phyloP scores from a whole-genome alignment of 2,797 vertebrate genomes.

The Sebastes minor region DNA sequence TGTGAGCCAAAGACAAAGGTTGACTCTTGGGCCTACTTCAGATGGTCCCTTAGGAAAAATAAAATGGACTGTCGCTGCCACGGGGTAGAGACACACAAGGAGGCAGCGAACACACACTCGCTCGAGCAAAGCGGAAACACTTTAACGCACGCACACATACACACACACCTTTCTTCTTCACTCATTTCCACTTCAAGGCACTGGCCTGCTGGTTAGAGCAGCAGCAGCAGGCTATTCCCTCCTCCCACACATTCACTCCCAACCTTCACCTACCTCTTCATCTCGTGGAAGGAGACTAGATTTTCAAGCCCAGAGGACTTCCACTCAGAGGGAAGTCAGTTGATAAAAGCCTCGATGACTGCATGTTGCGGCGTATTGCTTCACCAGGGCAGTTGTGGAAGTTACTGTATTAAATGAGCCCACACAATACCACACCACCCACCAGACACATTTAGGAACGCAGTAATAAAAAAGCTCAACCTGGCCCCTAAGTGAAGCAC shows the following conservation, averaged over 20 bases:
- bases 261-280: conserved; percentile 58
- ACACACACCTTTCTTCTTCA: conserved; percentile 29
- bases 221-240: conserved; percentile 50
- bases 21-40: conserved; percentile 30
- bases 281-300: conserved; percentile 38
- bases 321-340: conserved; percentile 30
- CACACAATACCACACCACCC: conserved; percentile 6
- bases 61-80: conserved; percentile 9
- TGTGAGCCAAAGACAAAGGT: conserved; percentile 25
- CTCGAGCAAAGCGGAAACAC: conserved; percentile 17
- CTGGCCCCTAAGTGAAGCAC: background rate
- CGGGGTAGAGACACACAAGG: background rate
- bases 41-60: conserved; percentile 2
- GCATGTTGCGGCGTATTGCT: conserved; percentile 51
- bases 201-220: conserved; percentile 54
- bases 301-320: conserved; percentile 50
- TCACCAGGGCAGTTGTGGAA: conserved; percentile 30
- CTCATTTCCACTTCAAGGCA: conserved; percentile 81
- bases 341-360: conserved; percentile 46
- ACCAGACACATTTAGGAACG: background rate
- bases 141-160: conserved; percentile 16
- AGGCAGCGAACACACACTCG: background rate
- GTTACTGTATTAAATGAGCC: conserved; percentile 30
- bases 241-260: conserved; percentile 55
- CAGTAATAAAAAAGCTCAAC: conserved; percentile 22